These are phyloP conservation scores for Ichneumoninae sp. DNA, from an alignment of 2,888 invertebrate species.

Conservation along the genomic window DNA sequence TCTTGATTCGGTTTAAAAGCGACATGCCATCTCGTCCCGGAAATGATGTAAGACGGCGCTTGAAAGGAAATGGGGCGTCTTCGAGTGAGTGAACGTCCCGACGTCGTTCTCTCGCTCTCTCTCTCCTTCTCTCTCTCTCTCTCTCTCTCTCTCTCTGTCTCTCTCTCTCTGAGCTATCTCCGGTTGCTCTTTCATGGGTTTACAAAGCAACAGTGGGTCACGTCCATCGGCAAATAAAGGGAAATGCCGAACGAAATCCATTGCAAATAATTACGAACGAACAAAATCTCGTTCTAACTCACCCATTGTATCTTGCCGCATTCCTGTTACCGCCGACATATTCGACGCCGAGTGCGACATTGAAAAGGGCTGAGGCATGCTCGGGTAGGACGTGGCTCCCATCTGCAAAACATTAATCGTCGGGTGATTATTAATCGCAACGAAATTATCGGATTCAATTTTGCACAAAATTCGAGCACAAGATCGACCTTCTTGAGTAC, in stretches of 20 bases:
- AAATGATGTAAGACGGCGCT: conserved; percentile 85
- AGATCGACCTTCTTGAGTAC: not conserved
- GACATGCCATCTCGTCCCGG: conserved; percentile 84
- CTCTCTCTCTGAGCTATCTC: conserved; percentile 72
- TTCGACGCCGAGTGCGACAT: conserved; percentile 96
- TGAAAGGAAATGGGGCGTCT: conserved; percentile 82
- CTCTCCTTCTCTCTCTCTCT: conserved; percentile 44
- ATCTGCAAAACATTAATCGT: conserved; percentile 88
- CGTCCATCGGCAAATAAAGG: not conserved
- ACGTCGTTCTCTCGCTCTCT: conserved; percentile 73
- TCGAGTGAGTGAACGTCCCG: conserved; percentile 76
- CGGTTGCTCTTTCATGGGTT: conserved; percentile 67
- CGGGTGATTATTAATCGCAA: not conserved
- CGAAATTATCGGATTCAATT: not conserved
- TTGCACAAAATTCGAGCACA: not conserved
- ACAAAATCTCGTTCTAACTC: conserved; percentile 81
- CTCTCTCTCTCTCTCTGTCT: conserved; percentile 44
- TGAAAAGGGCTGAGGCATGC: conserved; percentile 97
- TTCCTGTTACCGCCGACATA: conserved; percentile 95
- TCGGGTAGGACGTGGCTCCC: conserved; percentile 96
- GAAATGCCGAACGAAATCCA: not conserved
- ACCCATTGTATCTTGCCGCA: conserved; percentile 95
- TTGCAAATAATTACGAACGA: conserved; percentile 23
- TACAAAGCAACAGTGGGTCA: conserved; percentile 20
- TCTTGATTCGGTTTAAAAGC: conserved; percentile 84